These are phyloP conservation scores for Choristoneura rosaceana DNA, from an alignment of 2,888 invertebrate species.

Conservation along the genomic window DNA sequence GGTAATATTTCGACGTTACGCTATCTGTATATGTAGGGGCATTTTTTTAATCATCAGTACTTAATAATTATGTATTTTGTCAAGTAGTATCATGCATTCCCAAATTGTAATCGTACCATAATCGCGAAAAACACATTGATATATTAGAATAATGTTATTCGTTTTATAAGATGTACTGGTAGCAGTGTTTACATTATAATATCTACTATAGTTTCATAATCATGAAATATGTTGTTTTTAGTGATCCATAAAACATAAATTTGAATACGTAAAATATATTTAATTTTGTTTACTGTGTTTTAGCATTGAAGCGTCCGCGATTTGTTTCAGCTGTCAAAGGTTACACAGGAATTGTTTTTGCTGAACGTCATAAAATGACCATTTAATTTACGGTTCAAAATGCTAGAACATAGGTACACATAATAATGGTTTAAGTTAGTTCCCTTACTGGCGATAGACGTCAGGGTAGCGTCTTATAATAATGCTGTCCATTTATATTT, in stretches of 20 bases:
- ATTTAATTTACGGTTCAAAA: conserved; percentile 17
- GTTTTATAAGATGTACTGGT: conserved; percentile 79
- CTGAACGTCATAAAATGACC: conserved; percentile 23
- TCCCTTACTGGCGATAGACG: conserved; percentile 68
- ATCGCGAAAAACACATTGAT: conserved; percentile 77
- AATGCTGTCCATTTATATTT: conserved; percentile 64
- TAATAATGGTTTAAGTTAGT: conserved; percentile 56
- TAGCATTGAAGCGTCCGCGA: conserved; percentile 44
- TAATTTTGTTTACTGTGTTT: conserved; percentile 45
- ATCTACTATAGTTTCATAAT: conserved; percentile 74
- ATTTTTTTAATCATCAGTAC: conserved; percentile 79
- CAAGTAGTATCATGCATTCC: conserved; percentile 83
- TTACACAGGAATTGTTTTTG: conserved; percentile 16
- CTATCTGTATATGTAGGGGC: conserved; percentile 75
- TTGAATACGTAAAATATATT: conserved; percentile 47
- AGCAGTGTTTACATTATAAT: conserved; percentile 71
- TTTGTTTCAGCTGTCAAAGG: conserved; percentile 19
- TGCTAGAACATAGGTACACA: conserved; percentile 24
- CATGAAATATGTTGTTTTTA: conserved; percentile 57
- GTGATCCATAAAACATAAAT: conserved; percentile 28
- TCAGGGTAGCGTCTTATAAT: conserved; percentile 73
- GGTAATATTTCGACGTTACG: conserved; percentile 62
- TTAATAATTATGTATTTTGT: conserved; percentile 81
- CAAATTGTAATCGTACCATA: conserved; percentile 81
- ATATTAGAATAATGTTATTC: conserved; percentile 80